These are phyloP conservation scores for Pseudachorutes palmiensis DNA, from an alignment of 1,140 invertebrate genomes.

Conservation along the genomic window DNA sequence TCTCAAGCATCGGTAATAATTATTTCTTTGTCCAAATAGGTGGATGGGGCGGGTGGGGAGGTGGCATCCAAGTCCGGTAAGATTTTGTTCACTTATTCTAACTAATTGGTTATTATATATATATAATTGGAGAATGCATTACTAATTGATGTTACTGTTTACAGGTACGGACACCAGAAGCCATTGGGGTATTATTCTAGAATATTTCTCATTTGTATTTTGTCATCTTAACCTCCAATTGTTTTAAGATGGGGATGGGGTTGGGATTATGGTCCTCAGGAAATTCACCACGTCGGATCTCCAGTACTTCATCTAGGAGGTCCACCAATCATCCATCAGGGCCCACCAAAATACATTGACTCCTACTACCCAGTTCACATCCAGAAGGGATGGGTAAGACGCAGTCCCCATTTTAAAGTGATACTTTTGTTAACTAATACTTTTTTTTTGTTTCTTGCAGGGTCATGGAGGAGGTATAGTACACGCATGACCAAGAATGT, in stretches of 20 bases:
- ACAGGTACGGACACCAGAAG: background rate
- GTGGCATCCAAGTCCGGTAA: no score
- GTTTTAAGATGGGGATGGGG: conserved; percentile 2
- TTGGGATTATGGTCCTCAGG: background rate
- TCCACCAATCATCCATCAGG: conserved; percentile 2
- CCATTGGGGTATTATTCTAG: no score
- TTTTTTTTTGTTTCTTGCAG: conserved; percentile 1
- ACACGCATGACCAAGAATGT: no score
- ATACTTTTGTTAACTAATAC: background rate
- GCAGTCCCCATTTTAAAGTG: background rate
- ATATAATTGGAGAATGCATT: no score
- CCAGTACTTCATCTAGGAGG: conserved; percentile 10
- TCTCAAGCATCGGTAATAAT: no score
- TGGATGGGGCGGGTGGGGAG: conserved; percentile 1
- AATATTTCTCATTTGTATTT: no score
- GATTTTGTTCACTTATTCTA: no score
- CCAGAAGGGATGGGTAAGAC: conserved; percentile 11
- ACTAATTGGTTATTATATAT: no score
- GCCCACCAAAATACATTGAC: conserved; percentile 4
- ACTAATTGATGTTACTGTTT: no score
- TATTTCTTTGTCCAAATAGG: no score
- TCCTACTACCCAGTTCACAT: conserved; percentile 3
- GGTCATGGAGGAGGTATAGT: background rate
- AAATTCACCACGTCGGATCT: background rate
- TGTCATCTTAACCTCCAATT: no score